Percentiles rank a stretch among this genome's conserved stretches.
phyloP scores from a whole-genome alignment of 2,888 invertebrate genomes.

The Drosophila picticornis region DNA sequence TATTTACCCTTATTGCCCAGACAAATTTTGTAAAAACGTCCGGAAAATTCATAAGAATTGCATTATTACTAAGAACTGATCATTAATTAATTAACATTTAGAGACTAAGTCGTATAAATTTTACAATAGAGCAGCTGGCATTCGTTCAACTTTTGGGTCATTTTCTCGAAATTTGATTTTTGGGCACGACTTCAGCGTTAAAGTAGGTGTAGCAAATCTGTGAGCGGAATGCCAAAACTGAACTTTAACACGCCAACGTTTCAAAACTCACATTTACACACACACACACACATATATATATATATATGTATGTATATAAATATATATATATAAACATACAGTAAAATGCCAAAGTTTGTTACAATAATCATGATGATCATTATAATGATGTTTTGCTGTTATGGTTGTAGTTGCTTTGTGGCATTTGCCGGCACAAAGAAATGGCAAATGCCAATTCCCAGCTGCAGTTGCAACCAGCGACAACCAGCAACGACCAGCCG shows the following conservation, averaged over 20 bases:
- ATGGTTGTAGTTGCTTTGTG: conserved; percentile 50
- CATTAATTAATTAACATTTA: neutral
- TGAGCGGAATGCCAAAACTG: conserved; percentile 56
- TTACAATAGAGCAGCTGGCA: conserved; percentile 18
- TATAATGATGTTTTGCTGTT: conserved; percentile 37
- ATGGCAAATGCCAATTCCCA: conserved; percentile 73
- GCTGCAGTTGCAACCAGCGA: conserved; percentile 32
- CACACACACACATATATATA: neutral
- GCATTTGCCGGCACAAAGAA: conserved; percentile 76
- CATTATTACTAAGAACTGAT: neutral
- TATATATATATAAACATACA: neutral
- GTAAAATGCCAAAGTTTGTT: conserved; percentile 71
- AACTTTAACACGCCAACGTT: conserved; percentile 72
- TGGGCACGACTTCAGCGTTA: conserved; percentile 23
- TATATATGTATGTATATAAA: neutral
- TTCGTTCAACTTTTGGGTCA: neutral
- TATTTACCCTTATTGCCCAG: neutral
- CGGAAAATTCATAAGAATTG: neutral
- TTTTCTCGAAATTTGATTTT: neutral
- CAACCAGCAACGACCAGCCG: neutral
- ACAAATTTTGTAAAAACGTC: neutral
- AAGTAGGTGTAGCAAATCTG: conserved; percentile 46
- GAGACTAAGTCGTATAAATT: neutral
- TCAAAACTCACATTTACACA: conserved; percentile 32
- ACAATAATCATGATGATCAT: conserved; percentile 28